phyloP scores from a whole-genome alignment of 2,113 vertebrate genomes.

The Ctenomys sociabilis region DNA sequence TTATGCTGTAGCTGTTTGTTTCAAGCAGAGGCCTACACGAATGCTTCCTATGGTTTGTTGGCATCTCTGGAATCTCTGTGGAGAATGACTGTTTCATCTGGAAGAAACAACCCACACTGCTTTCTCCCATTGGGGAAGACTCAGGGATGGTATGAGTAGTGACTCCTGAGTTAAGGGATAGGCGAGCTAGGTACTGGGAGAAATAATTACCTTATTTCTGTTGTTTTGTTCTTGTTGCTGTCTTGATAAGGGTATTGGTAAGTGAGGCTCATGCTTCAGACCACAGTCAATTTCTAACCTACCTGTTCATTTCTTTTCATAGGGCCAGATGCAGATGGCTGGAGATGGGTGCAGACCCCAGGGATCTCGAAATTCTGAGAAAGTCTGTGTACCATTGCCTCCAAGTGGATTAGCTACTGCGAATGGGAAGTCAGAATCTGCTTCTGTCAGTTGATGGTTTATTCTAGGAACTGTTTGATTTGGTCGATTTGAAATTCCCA shows the following conservation, averaged over 20 bases:
- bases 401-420: constrained; percentile 68
- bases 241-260: neutral
- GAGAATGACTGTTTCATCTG: constrained; percentile 85
- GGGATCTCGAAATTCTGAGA: constrained; percentile 58
- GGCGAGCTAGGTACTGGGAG: neutral
- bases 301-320: constrained; percentile 53
- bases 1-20: constrained; percentile 88
- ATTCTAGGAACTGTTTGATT: constrained; percentile 50
- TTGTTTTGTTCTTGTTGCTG: neutral
- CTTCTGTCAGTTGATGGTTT: constrained; percentile 79
- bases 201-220: neutral
- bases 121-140: neutral
- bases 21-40: constrained; percentile 87
- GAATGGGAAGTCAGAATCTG: constrained; percentile 84
- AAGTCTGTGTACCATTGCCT: neutral
- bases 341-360: constrained; percentile 44
- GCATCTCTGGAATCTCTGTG: constrained; percentile 80
- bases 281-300: neutral
- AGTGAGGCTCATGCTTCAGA: neutral
- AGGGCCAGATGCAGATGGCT: constrained; percentile 75
- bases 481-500: neutral
- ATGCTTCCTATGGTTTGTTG: constrained; percentile 86
- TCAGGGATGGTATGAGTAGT: neutral
- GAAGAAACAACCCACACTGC: constrained; percentile 84
- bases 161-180: neutral